phyloP scores from a whole-genome alignment of 2,797 vertebrate species.

The Anableps anableps region DNA sequence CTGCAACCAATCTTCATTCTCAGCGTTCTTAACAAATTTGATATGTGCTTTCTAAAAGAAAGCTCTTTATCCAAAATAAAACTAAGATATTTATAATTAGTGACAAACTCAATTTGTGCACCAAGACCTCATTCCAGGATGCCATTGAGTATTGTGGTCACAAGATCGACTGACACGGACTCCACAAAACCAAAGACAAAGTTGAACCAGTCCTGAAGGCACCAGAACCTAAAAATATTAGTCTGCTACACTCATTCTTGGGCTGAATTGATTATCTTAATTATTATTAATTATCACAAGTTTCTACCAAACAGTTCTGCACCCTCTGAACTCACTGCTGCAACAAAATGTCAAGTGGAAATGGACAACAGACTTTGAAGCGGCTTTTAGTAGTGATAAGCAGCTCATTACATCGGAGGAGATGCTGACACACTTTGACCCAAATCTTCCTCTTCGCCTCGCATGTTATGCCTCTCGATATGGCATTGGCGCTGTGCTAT shows the following conservation, averaged over 20 bases:
- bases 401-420: background rate
- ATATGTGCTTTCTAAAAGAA: too few relatives aligned
- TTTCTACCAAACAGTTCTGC: background rate
- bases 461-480: background rate
- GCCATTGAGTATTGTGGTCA: background rate
- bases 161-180: background rate
- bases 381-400: background rate
- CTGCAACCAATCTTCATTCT: too few relatives aligned
- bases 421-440: background rate
- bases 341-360: too few relatives aligned
- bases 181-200: constrained; percentile 3
- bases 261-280: background rate
- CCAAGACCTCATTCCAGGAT: background rate
- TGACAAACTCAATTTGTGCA: too few relatives aligned
- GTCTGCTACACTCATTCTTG: background rate
- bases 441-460: background rate
- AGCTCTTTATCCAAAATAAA: too few relatives aligned
- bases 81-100: too few relatives aligned
- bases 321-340: background rate
- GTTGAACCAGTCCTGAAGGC: background rate
- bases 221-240: background rate
- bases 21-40: too few relatives aligned
- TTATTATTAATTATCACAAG: too few relatives aligned
- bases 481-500: background rate
- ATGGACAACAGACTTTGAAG: background rate